phyloP scores from a whole-genome alignment of 2,888 invertebrate genomes.

The Tiliacea citrago region DNA sequence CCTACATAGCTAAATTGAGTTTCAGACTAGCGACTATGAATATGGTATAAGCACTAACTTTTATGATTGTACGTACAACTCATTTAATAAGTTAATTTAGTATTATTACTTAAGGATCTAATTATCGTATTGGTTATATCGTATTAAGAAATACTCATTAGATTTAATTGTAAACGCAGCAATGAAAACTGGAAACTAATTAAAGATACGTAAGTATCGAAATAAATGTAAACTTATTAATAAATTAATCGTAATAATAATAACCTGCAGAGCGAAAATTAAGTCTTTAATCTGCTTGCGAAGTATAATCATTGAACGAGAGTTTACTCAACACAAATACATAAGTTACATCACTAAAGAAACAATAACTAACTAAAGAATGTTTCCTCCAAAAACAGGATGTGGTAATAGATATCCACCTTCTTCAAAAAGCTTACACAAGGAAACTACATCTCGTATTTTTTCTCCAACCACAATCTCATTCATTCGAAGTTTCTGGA shows the following conservation, averaged over 20 bases:
- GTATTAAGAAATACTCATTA: background rate
- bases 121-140: background rate
- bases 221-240: conserved; percentile 1
- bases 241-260: background rate
- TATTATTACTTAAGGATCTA: too few species aligned
- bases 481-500: conserved; percentile 41
- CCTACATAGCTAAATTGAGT: conserved; percentile 6
- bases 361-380: conserved; percentile 22
- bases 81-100: background rate
- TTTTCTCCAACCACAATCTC: conserved; percentile 43
- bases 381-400: conserved; percentile 44
- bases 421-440: conserved; percentile 25
- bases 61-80: background rate
- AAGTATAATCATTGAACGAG: background rate
- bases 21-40: background rate
- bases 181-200: background rate
- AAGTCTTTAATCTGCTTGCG: background rate
- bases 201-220: background rate
- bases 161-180: background rate
- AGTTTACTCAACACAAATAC: background rate
- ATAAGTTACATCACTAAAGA: background rate
- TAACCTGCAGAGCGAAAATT: background rate
- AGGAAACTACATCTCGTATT: conserved; percentile 35
- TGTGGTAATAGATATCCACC: conserved; percentile 20
- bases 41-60: background rate